Evolutionary conservation across 2,888 invertebrate species (phyloP), one percentile per base, ranked within the genome.

Genomic region (Tetragonula carbonaria): DNA sequence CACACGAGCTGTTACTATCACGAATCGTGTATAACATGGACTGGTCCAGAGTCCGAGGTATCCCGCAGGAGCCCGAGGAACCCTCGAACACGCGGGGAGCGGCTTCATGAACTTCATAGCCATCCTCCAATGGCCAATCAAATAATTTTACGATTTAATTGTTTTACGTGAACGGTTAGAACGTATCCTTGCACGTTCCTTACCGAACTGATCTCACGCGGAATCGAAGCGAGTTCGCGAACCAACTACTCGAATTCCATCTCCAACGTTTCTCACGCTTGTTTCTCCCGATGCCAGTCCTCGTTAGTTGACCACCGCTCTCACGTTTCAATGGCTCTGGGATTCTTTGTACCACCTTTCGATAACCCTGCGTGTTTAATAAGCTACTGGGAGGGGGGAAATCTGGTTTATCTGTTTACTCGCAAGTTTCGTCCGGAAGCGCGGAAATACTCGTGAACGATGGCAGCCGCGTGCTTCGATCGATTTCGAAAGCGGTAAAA

Each of bases 121-220:
- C 50, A 74, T 33, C 33, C 38, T 63, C 65, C 28, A 57, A 65
- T 38, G 28, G 73, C 65, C 74, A 85, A 90, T 89, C 80, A 86
- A 90, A 88, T 57, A 51, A 66, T 79, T 88, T 88, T 88, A 90
- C 62, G 88, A 78, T 80, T 33, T 33, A 33, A 33, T 33, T 80
- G 59, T 82, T 80, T 79, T 53, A 83, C 81, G 86, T 67, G 72
- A 80, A 80, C 78, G 75, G 16, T 63, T 80, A 80, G 72, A 70
- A 66, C 57, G 63, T 53, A 57, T 23, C 55, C 65, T 73, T 45
- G n/a, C 51, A 14, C 45, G n/a, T 55, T 51, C 23, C n/a, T 65
- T 45, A 45, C 28, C n/a, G 23, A 11, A 63, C 18, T 33, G 21
- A 21, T 57, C 38, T 21, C 28, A 66, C 33, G 2, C n/a, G 23